Evolutionary conservation across 2,888 invertebrate genomes (phyloP).

Genomic region (Hydriomena furcata): DNA sequence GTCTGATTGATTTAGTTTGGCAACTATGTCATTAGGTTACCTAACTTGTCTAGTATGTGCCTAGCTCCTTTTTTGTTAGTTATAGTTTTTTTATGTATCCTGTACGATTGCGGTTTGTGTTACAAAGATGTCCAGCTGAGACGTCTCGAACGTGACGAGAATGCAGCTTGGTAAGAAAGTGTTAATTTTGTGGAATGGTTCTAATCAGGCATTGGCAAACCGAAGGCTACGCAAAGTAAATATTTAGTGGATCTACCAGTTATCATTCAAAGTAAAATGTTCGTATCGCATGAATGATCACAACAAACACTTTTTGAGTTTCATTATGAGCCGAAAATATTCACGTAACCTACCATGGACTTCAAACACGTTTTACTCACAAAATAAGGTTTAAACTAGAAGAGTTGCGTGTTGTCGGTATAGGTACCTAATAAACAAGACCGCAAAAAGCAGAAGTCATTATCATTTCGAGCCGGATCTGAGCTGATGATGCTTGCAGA

Average conservation of each 20-base stretch:
- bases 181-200: constrained; percentile 8
- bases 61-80: constrained; percentile 60
- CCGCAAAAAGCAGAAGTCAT: constrained; percentile 47
- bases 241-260: too few species aligned
- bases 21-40: constrained; percentile 63
- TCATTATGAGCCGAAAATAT: too few species aligned
- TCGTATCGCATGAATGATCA: too few species aligned
- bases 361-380: too few species aligned
- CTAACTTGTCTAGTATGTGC: constrained; percentile 47
- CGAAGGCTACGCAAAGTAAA: not conserved
- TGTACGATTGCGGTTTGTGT: constrained; percentile 55
- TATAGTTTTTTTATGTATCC: constrained; percentile 62
- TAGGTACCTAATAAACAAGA: constrained; percentile 39
- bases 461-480: constrained; percentile 61
- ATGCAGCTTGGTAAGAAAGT: constrained; percentile 17
- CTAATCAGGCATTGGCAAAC: not conserved
- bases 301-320: too few species aligned
- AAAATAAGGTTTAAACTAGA: constrained; percentile 10
- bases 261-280: too few species aligned
- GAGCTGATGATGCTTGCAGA: constrained; percentile 49
- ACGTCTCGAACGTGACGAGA: constrained; percentile 58
- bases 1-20: constrained; percentile 13
- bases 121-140: constrained; percentile 64
- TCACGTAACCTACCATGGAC: too few species aligned
- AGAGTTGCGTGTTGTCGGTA: constrained; percentile 39